Evolutionary conservation across 2,797 vertebrate genomes (phyloP).

Genomic region (Sebastes matsubarae): DNA sequence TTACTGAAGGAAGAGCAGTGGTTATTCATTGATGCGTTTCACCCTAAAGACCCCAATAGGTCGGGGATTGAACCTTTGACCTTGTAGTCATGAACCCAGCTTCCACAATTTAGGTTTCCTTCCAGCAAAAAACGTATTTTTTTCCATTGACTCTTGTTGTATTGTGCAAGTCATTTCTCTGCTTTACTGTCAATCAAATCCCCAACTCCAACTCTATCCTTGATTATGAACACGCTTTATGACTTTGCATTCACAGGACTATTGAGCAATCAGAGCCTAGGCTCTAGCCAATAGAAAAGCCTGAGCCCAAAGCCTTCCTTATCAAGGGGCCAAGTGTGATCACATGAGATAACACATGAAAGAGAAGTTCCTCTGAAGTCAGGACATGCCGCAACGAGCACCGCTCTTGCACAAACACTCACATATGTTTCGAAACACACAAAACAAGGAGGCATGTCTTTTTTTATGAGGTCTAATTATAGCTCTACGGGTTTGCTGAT

Average conservation of each 20-base stretch:
- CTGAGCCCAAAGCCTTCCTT: constrained; percentile 1
- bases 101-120: not conserved
- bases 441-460: constrained; percentile 6
- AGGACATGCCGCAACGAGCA: constrained; percentile 51
- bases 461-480: constrained; percentile 65
- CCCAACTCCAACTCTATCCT: not conserved
- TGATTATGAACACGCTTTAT: not conserved
- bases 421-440: constrained; percentile 22
- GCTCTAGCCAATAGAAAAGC: constrained; percentile 18
- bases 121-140: not conserved
- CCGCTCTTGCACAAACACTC: constrained; percentile 14
- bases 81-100: not conserved
- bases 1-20: not conserved
- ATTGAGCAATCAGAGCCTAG: constrained; percentile 25
- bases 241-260: not conserved
- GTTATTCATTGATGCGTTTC: not conserved
- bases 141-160: not conserved
- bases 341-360: constrained; percentile 50
- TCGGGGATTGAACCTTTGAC: not conserved
- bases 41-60: not conserved
- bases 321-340: constrained; percentile 33
- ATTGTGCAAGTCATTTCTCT: not conserved
- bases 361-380: constrained; percentile 39
- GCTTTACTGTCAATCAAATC: not conserved
- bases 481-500: constrained; percentile 62